Conservation (phyloP, 2,113 vertebrate genomes). For the Oryzias javanicus region DNA sequence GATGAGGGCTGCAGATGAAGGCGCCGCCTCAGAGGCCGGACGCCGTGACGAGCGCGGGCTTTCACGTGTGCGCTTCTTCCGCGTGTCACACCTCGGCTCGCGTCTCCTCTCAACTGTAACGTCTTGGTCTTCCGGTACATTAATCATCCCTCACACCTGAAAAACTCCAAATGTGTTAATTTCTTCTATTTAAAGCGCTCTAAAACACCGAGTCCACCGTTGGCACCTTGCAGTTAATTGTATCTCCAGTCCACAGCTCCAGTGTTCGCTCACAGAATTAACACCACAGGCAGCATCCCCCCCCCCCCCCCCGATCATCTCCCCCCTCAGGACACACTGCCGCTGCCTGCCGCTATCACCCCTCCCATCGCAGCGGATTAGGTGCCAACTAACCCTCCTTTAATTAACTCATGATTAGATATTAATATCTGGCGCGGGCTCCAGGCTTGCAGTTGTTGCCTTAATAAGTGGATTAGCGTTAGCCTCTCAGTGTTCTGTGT, state of each 20-base stretch:
- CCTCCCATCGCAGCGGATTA: conserved; percentile 66
- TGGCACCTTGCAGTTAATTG: conserved; percentile 48
- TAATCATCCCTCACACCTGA: conserved; percentile 26
- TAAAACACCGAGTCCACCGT: conserved; percentile 12
- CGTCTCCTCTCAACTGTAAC: conserved; percentile 5
- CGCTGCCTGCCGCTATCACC: conserved; percentile 48
- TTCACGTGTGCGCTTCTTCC: background rate
- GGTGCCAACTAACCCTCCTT: conserved; percentile 68
- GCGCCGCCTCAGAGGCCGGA: background rate
- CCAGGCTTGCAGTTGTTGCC: conserved; percentile 69
- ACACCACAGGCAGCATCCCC: conserved; percentile 5
- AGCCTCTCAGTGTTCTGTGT: conserved; percentile 58
- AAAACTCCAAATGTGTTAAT: conserved; percentile 30
- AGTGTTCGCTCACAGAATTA: conserved; percentile 34
- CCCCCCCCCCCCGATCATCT: conserved; percentile 1
- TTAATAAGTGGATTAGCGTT: conserved; percentile 78
- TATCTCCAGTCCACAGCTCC: conserved; percentile 44
- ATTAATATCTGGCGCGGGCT: conserved; percentile 72
- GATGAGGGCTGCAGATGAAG: too few relatives aligned
- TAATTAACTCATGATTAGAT: conserved; percentile 77
- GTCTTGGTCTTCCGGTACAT: conserved; percentile 5
- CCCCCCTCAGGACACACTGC: conserved; percentile 55
- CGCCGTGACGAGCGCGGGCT: background rate
- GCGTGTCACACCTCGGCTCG: background rate
- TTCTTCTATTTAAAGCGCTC: conserved; percentile 26